Conservation (phyloP, 2,113 vertebrate genomes). For the Hemiprocne comata region DNA sequence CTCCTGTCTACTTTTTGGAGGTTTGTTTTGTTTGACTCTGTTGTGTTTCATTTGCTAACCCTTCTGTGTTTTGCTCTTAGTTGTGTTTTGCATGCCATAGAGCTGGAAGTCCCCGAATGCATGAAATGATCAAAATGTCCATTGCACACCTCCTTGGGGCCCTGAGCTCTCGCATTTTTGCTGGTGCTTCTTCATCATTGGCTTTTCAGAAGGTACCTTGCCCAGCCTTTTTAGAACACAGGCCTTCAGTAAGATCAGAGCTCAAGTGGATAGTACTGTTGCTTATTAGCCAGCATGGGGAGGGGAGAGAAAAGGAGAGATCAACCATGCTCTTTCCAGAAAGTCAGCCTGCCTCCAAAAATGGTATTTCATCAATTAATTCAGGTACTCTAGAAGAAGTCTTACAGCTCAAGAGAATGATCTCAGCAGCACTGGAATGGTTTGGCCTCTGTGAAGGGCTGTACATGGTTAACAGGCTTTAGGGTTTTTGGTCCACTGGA, state of each 20-base stretch:
- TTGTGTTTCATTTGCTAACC: slow-evolving; percentile 51
- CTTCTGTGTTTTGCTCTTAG: slow-evolving; percentile 71
- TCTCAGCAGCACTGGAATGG: slow-evolving; percentile 7
- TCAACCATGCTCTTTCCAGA: slow-evolving; percentile 41
- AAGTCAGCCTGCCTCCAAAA: slow-evolving; percentile 60
- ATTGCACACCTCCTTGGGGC: slow-evolving; percentile 61
- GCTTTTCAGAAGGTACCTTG: slow-evolving; percentile 72
- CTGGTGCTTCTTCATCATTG: slow-evolving; percentile 59
- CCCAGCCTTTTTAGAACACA: background rate
- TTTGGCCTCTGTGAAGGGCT: background rate
- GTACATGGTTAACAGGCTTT: background rate
- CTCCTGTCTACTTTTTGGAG: background rate
- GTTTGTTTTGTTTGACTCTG: slow-evolving; percentile 21
- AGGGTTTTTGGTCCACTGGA: background rate
- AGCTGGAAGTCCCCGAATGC: slow-evolving; percentile 73
- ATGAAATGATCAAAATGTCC: slow-evolving; percentile 77
- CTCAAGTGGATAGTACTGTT: background rate
- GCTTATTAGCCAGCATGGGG: background rate
- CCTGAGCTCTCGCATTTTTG: slow-evolving; percentile 63
- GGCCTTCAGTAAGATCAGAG: background rate
- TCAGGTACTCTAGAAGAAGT: background rate
- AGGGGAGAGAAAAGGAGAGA: background rate
- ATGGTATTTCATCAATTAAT: background rate
- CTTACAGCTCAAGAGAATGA: background rate
- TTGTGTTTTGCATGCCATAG: slow-evolving; percentile 78